Evolutionary conservation across 2,888 invertebrate species (phyloP).

Genomic region (Erebia aethiops): DNA sequence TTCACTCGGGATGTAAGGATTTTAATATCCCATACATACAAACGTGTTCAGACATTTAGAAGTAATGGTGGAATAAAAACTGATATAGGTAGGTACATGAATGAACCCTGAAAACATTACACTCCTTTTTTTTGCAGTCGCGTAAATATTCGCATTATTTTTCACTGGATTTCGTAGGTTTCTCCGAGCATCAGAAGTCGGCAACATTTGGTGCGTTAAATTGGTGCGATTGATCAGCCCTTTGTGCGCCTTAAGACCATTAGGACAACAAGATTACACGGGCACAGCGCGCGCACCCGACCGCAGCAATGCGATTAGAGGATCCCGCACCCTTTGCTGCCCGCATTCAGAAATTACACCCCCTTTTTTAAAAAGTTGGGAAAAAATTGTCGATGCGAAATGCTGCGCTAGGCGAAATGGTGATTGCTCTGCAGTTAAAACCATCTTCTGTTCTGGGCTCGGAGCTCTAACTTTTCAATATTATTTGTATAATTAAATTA

Average conservation of each 20-base stretch:
- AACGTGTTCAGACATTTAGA: too few relatives aligned
- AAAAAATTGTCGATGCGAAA: not conserved
- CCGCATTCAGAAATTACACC: slow-evolving; percentile 46
- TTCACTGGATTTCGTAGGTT: not conserved
- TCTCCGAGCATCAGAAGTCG: slow-evolving; percentile 14
- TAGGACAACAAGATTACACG: slow-evolving; percentile 75
- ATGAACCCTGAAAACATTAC: too few relatives aligned
- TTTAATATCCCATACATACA: too few relatives aligned
- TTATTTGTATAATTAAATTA: too few relatives aligned
- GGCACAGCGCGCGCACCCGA: slow-evolving; percentile 70
- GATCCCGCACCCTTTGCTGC: slow-evolving; percentile 42
- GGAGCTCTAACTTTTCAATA: too few relatives aligned
- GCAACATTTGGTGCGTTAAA: slow-evolving; percentile 75
- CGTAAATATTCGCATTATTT: not conserved
- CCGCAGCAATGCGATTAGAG: slow-evolving; percentile 66
- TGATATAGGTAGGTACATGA: too few relatives aligned
- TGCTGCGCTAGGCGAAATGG: too few relatives aligned
- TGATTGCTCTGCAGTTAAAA: too few relatives aligned
- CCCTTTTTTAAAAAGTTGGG: slow-evolving; percentile 23
- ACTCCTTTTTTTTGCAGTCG: too few relatives aligned
- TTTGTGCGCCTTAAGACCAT: slow-evolving; percentile 78
- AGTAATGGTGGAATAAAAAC: too few relatives aligned
- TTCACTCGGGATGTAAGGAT: too few relatives aligned
- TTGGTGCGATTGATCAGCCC: slow-evolving; percentile 75
- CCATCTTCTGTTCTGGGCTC: too few relatives aligned